These are phyloP conservation scores for Siniperca scherzeri DNA, from an alignment of 2,797 vertebrate species.

Conservation along the genomic window DNA sequence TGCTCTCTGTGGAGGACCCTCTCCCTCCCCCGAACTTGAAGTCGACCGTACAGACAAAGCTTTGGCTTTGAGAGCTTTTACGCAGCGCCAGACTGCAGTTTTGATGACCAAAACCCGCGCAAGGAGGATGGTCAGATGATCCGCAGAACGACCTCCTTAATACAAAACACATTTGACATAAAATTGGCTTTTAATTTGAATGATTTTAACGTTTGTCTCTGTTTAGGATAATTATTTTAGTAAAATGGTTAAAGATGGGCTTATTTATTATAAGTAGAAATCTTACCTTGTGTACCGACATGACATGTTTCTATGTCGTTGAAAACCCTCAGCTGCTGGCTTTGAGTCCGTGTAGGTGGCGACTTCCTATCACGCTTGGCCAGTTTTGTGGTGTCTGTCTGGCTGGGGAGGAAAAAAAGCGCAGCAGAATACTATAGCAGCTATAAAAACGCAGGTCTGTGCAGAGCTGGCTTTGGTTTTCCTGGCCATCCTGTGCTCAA, in stretches of 20 bases:
- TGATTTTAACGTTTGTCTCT: not conserved
- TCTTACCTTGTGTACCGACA: conserved; percentile 68
- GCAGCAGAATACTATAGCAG: conserved; percentile 92
- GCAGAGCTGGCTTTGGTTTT: conserved; percentile 91
- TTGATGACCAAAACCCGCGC: conserved; percentile 48
- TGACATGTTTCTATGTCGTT: conserved; percentile 35
- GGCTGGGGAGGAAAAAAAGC: conserved; percentile 76
- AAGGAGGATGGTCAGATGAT: conserved; percentile 10
- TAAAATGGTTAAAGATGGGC: not conserved
- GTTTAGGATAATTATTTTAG: not conserved
- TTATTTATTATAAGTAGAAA: conserved; percentile 7
- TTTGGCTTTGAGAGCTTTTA: conserved; percentile 80
- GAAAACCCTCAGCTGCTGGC: conserved; percentile 68
- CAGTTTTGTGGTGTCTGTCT: conserved; percentile 89
- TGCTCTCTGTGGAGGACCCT: conserved; percentile 69
- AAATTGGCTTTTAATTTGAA: not conserved
- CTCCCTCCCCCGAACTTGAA: conserved; percentile 89
- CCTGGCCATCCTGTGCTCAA: conserved; percentile 91
- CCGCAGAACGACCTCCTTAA: conserved; percentile 15
- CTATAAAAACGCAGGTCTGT: conserved; percentile 94
- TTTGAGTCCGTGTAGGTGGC: conserved; percentile 86
- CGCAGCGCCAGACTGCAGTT: conserved; percentile 50
- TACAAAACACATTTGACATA: conserved; percentile 32
- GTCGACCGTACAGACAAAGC: conserved; percentile 85
- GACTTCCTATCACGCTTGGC: conserved; percentile 85